Base-by-base conservation (phyloP, 2,888 invertebrate species). In the Rhaphigaster nebulosa region DNA sequence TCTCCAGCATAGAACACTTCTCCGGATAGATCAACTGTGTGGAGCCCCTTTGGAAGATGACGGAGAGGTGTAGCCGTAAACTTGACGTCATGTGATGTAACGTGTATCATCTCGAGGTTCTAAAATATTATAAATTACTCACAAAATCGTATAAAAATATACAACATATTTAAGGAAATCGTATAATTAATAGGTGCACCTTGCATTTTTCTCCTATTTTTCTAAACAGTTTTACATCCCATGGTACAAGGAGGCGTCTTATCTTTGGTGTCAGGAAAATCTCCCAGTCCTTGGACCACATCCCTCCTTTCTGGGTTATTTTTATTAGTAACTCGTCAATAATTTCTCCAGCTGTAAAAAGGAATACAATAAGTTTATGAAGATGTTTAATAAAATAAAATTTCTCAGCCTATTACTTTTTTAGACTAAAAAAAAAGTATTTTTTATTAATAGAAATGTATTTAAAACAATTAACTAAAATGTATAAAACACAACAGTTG, bases 21-120 rank as follows among this genome's bases (percentile, higher is more conserved):
- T 6, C 93, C 93, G 89, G 93, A 92, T 80, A 93, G 92, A 90
- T 93, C 93, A 0, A 93, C 80, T 50, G 91, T 91, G 34, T 90
- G 56, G n/a, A 92, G 91, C 8, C 88, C 45, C 50, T 87, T 38
- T 10, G 93, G 92, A 38, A 92, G 90, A 88, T 91, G 90, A 20
- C 52, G 34, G 8, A 92, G 76, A 0, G 89, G 41, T 18, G 90
- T 91, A 20, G 92, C 91, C 10, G 91, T 90, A 80, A 92, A 92
- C 89, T 87, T 90, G 5, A 90, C 88, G n/a, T 91, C 87, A 54
- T 91, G 90, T 70, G 91, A 91, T 34, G 89, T 88, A n/a, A 92
- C 92, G 90, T 92, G 76, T 23, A 92, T 91, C 41, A 91, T 76
- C 34, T 90, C 89, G 76, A 92, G 87, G 45, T 65, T 91, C 92